Base-by-base conservation (phyloP, 2,888 invertebrate genomes). In the Julus scanicus region DNA sequence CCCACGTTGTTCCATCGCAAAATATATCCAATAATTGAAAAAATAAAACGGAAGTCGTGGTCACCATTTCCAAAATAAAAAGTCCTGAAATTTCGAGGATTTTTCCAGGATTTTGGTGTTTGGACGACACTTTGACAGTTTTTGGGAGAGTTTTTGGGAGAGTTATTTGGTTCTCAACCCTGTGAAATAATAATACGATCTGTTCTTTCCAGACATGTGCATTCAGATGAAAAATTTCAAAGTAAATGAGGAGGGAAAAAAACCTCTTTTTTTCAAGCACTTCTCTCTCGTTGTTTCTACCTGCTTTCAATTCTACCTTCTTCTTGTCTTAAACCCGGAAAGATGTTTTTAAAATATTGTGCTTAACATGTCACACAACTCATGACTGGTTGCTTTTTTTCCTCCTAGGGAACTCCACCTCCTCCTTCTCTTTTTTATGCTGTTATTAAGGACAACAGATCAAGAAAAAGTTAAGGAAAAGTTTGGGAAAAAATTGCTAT, bases 191-290 rank as follows among this genome's bases (percentile, higher is more conserved):
- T 11, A 80, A 37, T 20, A 20, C 1, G 1, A 29, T 13, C 80
- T 20, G 37, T 20, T 29, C 80, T 20, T 80, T 80, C 80, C 80
- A 80, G 80, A 80, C 80, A 80, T 71, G 29, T 80, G 80, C 20
- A 5, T 80, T 37, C 29, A 37, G 20, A n/a, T 80, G 13, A 1
- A 1, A 20, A 37, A 80, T 80, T 37, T 80, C 80, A 8, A 71
- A 71, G 8, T 13, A 13, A 8, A 4, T 57, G 4, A 17, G 17
- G 20, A 8, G 0, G 4, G 8, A 20, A n/a, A 71, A 71, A 71
- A 71, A 20, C 20, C 20, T 71, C n/a, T n/a, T n/a, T n/a, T 71
- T 71, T 71, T n/a, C 71, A n/a, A 8, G 71, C 71, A 29, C 80
- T 9, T 37, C 13, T 13, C 5, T 20, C 37, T 37, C 37, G 0